These are phyloP conservation scores for Synergus itoensis DNA, from an alignment of 2,888 invertebrate genomes.

Conservation along the genomic window DNA sequence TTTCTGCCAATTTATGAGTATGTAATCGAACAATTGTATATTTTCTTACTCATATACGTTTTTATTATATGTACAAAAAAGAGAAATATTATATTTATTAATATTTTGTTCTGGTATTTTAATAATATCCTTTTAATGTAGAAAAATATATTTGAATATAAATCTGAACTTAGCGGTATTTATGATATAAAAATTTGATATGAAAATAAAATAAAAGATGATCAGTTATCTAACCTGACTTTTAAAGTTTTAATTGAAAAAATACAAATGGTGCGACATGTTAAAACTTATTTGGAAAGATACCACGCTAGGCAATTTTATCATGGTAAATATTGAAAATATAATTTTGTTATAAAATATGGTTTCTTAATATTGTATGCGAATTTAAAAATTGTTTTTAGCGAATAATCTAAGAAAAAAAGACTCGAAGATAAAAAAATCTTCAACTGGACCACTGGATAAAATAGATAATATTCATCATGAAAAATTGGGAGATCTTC, in stretches of 20 bases:
- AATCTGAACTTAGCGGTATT: no score
- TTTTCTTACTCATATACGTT: neutral
- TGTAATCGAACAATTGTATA: neutral
- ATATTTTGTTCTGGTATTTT: no score
- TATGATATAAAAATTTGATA: neutral
- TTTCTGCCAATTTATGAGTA: neutral
- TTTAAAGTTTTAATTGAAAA: neutral
- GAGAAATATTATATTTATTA: neutral
- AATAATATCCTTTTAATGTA: no score
- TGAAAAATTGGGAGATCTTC: neutral
- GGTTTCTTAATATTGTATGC: no score
- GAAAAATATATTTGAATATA: no score
- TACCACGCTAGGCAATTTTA: neutral
- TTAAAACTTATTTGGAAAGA: neutral
- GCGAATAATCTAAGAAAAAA: neutral
- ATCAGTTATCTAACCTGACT: neutral
- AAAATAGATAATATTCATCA: neutral
- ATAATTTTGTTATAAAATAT: no score
- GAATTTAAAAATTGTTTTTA: neutral
- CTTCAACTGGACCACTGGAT: neutral
- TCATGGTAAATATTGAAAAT: neutral
- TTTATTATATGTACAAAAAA: neutral
- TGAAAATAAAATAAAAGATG: neutral
- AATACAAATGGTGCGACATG: slow-evolving; percentile 1
- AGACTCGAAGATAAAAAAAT: neutral